Evolutionary conservation across 1,140 invertebrate genomes (phyloP), one percentile per base, ranked within the genome.

Genomic region (Archegozetes longisetosus): DNA sequence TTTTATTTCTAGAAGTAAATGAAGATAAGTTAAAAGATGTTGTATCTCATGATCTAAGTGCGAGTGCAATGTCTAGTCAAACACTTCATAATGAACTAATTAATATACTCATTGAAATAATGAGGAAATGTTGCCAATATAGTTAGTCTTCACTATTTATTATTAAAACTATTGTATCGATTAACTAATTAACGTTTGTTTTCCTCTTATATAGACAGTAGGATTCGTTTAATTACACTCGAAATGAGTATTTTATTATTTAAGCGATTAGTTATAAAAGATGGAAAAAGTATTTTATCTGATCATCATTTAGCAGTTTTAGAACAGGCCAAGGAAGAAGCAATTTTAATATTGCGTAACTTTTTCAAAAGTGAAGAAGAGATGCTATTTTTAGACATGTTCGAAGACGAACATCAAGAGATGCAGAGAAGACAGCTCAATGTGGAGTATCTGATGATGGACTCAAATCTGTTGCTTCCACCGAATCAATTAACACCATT

Each of bases 401-500:
- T 99, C 74, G 94, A 99, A 75, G 91, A 97, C 72, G 95, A 99
- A 78, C 86, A 79, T 73, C 86, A 85, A 69, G 88, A 95, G 72
- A 87, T 96, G 79, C 79, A 82, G 67, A 89, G 85, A 68, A 78
- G 82, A 28, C 83, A 84, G 9, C 71, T 95, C 29, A 95, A 93
- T 76, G 88, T 92, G 1, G 88, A 94, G 70, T 89, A 84, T 79
- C 68, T 93, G 23, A 87, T 89, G 77, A 91, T 90, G 85, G 94
- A 98, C 74, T 88, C 90, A n/a, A 88, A 87, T 55, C 85, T 99
- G 65, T 75, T 98, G 49, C 74, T 98, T 60, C 91, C 93, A 1
- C 94, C 94, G 1, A 94, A 88, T n/a, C 86, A 88, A 17, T 46
- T 60, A 20, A 96, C 93, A 0, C 92, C 94, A 0, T 82, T 98